Evolutionary conservation across 1,140 invertebrate species (phyloP), one percentile per base, ranked within the genome.

Genomic region (Diorhabda sublineata): DNA sequence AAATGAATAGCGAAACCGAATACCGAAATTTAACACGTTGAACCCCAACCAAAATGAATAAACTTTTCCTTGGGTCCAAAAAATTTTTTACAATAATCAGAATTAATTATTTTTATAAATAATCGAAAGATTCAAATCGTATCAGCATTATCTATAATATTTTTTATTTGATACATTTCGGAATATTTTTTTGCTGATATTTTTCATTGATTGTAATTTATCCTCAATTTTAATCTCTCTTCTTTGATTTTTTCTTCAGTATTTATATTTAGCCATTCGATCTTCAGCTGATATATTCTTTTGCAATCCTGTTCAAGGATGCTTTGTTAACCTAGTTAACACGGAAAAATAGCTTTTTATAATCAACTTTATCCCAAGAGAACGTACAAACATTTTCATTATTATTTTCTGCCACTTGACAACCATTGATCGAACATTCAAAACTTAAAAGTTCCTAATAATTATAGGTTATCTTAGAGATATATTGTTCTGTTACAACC

Each of bases 181-280:
- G 45, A 56, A 66, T 61, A 41, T 66, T 65, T 9, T 59, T 47
- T 5, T 64, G 47, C 42, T 70, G 71, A 68, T 64, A 72, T 42
- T 65, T 56, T 45, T 26, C 8, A 69, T 26, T 6, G 68, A 68
- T 41, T 61, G 61, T 2, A 67, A 7, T 47, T 70, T 61, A 2
- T 68, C 68, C 45, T 70, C 66, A n/a, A 72, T 41, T 64, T 72
- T 60, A 60, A 45, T 59, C 47, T 66, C 52, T 44, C 42, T 11
- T 62, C 5, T n/a, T 41, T 44, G 3, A n/a, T 43, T 58, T 66
- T 56, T 42, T 52, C 45, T n/a, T 43, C 65, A 44, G n/a, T 60
- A 8, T 57, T 57, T 45, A 57, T n/a, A 58, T 7, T 56, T 26
- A 45, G 56, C 11, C 59, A 47, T 60, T 9, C 5, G 7, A 26